phyloP scores from a whole-genome alignment of 2,113 vertebrate species.

The Pipa parva region DNA sequence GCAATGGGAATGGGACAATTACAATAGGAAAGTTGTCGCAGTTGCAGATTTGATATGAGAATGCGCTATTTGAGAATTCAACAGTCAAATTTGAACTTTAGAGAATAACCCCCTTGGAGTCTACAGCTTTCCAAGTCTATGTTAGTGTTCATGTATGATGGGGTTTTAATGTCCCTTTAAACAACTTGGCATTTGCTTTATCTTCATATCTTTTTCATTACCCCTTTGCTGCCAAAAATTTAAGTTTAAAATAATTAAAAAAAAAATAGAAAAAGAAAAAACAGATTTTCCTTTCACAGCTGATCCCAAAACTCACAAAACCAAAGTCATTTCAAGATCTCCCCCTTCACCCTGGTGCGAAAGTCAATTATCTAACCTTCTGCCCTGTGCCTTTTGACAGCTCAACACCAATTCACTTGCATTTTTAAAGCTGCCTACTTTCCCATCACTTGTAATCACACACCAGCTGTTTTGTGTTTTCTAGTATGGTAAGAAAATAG shows the following conservation, averaged over 20 bases:
- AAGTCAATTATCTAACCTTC: conserved; percentile 59
- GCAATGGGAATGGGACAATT: no score
- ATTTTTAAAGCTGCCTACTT: conserved; percentile 62
- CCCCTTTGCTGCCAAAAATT: no score
- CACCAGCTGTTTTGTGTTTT: conserved; percentile 72
- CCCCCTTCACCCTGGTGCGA: conserved; percentile 35
- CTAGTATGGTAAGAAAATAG: conserved; percentile 54
- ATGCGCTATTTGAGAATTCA: no score
- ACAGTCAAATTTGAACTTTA: no score
- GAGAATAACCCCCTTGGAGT: no score
- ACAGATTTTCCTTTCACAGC: conserved; percentile 44
- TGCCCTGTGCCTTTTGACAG: conserved; percentile 58
- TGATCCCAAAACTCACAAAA: conserved; percentile 51
- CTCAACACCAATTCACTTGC: conserved; percentile 59
- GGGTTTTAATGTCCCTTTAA: no score
- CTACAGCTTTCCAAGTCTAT: no score
- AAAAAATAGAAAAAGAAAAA: background rate
- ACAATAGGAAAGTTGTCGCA: no score
- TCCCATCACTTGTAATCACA: conserved; percentile 64
- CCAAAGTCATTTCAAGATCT: conserved; percentile 48
- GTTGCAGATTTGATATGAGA: no score
- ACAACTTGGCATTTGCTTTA: no score
- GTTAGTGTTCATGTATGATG: no score
- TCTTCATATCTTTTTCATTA: no score
- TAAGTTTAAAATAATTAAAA: background rate